Evolutionary conservation across 2,888 invertebrate genomes (phyloP).

Genomic region (Helobdella robusta): DNA sequence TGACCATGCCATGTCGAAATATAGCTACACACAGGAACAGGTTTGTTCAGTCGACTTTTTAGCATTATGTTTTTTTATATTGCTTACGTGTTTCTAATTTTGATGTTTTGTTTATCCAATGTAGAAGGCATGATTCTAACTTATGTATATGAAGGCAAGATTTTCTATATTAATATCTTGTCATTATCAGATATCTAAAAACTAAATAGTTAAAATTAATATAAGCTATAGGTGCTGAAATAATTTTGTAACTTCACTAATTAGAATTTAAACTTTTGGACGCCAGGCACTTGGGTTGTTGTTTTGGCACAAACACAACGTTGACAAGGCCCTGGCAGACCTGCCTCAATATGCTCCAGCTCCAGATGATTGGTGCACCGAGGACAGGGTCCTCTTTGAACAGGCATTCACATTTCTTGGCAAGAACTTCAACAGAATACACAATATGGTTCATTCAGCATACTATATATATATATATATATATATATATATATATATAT

Average conservation of each 20-base stretch:
- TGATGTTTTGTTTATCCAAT: too few species aligned
- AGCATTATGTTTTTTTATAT: background rate
- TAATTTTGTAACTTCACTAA: background rate
- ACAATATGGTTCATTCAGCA: slow-evolving; percentile 80
- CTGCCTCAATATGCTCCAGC: slow-evolving; percentile 92
- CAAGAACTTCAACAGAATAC: slow-evolving; percentile 89
- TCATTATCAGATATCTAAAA: background rate
- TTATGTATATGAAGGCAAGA: too few species aligned
- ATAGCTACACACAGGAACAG: slow-evolving; percentile 92
- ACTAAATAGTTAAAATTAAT: background rate
- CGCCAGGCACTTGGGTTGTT: slow-evolving; percentile 78
- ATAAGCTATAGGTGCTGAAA: too few species aligned
- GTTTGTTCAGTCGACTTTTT: slow-evolving; percentile 35
- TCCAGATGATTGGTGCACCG: slow-evolving; percentile 94
- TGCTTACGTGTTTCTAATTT: too few species aligned
- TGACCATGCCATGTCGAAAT: slow-evolving; percentile 84
- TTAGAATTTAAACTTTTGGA: background rate
- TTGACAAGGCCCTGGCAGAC: slow-evolving; percentile 80
- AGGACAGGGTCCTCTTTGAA: slow-evolving; percentile 93
- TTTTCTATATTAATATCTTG: background rate
- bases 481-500: too few species aligned
- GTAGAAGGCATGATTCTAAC: too few species aligned
- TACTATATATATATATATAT: too few species aligned
- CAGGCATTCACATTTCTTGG: slow-evolving; percentile 96
- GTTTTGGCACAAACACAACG: slow-evolving; percentile 94